Percentiles rank a stretch among this genome's conserved stretches.
Evolutionary conservation across 1,140 invertebrate species (phyloP).

Genomic region (Oedothorax gibbosus): DNA sequence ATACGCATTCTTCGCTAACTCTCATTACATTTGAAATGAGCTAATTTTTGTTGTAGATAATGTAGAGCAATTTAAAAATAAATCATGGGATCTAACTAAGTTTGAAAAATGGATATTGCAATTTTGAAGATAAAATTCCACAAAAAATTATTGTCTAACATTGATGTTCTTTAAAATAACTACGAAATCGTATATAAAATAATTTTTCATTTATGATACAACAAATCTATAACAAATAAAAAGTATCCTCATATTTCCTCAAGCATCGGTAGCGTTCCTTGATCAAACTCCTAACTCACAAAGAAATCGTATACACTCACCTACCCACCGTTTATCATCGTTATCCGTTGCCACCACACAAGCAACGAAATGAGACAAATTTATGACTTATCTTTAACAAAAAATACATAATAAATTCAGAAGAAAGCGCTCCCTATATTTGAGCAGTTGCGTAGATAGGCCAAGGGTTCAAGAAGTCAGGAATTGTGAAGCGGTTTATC

Average conservation of each 20-base stretch:
- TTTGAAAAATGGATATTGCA: too few relatives aligned
- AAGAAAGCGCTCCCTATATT: slow-evolving; percentile 43
- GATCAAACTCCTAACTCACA: not conserved
- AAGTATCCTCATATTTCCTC: not conserved
- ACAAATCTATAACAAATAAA: too few relatives aligned
- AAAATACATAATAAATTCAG: slow-evolving; percentile 33
- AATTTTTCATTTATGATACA: too few relatives aligned
- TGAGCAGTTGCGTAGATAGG: slow-evolving; percentile 30
- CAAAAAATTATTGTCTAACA: too few relatives aligned
- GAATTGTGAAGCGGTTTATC: slow-evolving; percentile 36
- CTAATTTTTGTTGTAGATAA: too few relatives aligned
- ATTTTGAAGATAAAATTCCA: too few relatives aligned
- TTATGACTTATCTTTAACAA: slow-evolving; percentile 17
- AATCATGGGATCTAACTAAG: too few relatives aligned
- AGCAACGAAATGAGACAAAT: slow-evolving; percentile 6
- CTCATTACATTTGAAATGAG: too few relatives aligned
- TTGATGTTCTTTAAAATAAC: too few relatives aligned
- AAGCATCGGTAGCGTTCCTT: slow-evolving; percentile 7
- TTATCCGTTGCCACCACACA: slow-evolving; percentile 33
- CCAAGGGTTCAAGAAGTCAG: slow-evolving; percentile 6
- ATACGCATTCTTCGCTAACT: too few relatives aligned
- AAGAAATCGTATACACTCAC: slow-evolving; percentile 45
- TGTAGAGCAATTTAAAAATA: too few relatives aligned
- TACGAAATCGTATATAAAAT: too few relatives aligned
- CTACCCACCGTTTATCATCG: slow-evolving; percentile 41